These are phyloP conservation scores for Manis crassicaudata DNA, from an alignment of 2,797 vertebrate species.

Conservation along the genomic window DNA sequence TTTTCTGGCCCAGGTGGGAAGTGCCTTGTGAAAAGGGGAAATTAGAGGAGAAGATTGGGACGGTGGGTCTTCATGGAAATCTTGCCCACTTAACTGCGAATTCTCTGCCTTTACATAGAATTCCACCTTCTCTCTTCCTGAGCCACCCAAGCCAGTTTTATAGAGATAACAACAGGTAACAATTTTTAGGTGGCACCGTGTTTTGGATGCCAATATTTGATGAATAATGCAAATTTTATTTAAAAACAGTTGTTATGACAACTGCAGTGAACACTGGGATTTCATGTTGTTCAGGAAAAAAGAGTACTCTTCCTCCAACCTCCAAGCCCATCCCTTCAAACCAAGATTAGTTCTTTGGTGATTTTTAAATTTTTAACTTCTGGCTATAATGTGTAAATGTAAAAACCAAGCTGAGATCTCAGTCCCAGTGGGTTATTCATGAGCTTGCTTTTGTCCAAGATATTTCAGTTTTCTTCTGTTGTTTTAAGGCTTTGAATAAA, in stretches of 20 bases:
- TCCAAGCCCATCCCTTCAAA: background rate
- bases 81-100: background rate
- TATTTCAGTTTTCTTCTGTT: conserved; percentile 59
- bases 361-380: conserved; percentile 58
- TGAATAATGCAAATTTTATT: conserved; percentile 53
- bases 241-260: conserved; percentile 56
- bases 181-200: background rate
- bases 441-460: conserved; percentile 57
- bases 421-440: conserved; percentile 32
- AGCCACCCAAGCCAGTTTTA: background rate
- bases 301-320: background rate
- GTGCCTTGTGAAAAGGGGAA: background rate
- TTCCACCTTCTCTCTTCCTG: background rate
- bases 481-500: conserved; percentile 59
- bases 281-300: background rate
- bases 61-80: background rate
- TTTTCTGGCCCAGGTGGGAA: background rate
- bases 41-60: background rate
- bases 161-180: background rate
- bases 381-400: conserved; percentile 50
- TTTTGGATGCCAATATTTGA: conserved; percentile 47
- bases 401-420: conserved; percentile 61
- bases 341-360: conserved; percentile 36
- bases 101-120: background rate
- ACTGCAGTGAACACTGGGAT: background rate